Base-by-base conservation (phyloP, 1,140 invertebrate species). In the Drosophila orena region DNA sequence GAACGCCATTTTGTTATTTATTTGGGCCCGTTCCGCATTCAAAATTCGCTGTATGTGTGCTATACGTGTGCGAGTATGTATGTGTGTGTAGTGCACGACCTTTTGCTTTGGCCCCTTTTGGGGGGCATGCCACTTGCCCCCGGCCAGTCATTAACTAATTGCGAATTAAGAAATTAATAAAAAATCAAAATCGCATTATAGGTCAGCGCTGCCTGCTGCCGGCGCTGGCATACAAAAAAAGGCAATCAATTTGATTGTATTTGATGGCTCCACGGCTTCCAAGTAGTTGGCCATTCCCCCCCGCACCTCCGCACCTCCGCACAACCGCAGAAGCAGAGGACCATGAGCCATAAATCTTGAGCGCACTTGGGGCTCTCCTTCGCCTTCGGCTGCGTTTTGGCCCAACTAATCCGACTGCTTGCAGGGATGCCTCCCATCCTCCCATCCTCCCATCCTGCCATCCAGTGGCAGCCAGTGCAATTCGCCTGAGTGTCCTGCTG, bases 211-310 rank as follows among this genome's bases (percentile, higher is more conserved):
- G 10, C 12, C 10, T 27, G 42, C 24, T 57, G 37, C 20, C 11
- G 14, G n/a, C 8, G 1, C 47, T 49, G 47, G 24, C 54, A 44
- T 11, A 42, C 37, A 70, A 62, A 44, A 68, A 42, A 53, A 88
- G 78, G 78, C 81, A 85, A 85, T 85, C 81, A 85, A 88, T 83
- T 86, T 86, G 81, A 86, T 86, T 86, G 75, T 86, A 86, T 86
- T 83, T 88, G 83, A 88, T 88, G 75, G 83, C 83, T 52, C 62
- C 69, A 47, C 53, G 58, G 72, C 60, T 46, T 35, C 52, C n/a
- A 30, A 24, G 46, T 24, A 24, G 20, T 46, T 37, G 40, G 17
- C 35, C 38, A 14, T 38, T 11, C 37, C 12, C 11, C 37, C 37
- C 37, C 0, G n/a, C n/a, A n/a, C n/a, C n/a, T n/a, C n/a, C n/a